Evolutionary conservation across 2,113 vertebrate genomes (phyloP).

Genomic region (Malaclemys terrapin): DNA sequence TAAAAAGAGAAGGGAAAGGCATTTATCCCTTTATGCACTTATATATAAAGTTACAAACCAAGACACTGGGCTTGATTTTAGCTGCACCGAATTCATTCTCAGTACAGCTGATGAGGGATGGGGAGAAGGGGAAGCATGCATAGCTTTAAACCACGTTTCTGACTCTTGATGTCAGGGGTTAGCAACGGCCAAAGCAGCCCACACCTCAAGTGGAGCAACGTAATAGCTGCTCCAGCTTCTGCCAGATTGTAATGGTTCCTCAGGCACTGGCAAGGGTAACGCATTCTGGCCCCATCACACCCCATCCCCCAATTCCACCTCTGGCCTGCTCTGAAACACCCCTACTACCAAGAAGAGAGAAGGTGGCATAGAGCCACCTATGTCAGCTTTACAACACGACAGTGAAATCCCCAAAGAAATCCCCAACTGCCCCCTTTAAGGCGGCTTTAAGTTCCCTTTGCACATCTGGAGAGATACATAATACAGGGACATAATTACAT

Average conservation of each 20-base stretch:
- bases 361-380: not conserved
- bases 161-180: not conserved
- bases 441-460: not conserved
- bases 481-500: not conserved
- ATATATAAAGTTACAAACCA: not conserved
- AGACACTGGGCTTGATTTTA: not conserved
- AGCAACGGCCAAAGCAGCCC: not conserved
- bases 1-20: not conserved
- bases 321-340: rapidly evolving
- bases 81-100: rapidly evolving
- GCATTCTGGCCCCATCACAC: not conserved
- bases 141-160: not conserved
- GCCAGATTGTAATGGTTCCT: not conserved
- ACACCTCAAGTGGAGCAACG: not conserved
- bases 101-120: not conserved
- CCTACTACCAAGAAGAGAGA: not conserved
- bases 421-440: not conserved
- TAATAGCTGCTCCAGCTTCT: not conserved
- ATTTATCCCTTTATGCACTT: not conserved
- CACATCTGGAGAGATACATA: not conserved
- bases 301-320: not conserved
- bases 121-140: not conserved
- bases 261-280: not conserved
- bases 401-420: not conserved
- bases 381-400: not conserved